Conservation (phyloP, 2,888 invertebrate genomes). For the Emmelina monodactyla region DNA sequence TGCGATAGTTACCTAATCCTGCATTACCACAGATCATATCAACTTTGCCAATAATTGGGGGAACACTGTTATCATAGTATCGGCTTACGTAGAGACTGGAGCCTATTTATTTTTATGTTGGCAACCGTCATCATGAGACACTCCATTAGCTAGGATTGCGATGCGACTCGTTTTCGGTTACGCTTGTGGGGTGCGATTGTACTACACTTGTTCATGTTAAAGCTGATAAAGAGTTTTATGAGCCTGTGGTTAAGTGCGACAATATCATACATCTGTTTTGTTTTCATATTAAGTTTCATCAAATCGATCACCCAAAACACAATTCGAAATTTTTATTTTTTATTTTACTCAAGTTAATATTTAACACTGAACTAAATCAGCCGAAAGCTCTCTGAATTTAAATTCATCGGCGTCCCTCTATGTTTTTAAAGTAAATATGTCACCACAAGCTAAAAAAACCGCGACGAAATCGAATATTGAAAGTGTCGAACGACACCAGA, state of each 20-base stretch:
- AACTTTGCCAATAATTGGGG: conserved; percentile 64
- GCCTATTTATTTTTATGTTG: conserved; percentile 68
- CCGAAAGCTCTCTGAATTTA: too few species aligned
- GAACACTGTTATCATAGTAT: conserved; percentile 67
- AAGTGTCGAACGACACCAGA: conserved; percentile 60
- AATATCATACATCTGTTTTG: neutral
- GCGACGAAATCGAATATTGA: conserved; percentile 60
- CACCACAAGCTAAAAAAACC: too few species aligned
- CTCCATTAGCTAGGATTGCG: conserved; percentile 67
- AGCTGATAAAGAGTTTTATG: conserved; percentile 29
- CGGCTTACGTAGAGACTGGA: conserved; percentile 66
- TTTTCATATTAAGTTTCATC: neutral
- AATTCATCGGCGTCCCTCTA: too few species aligned
- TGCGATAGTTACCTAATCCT: neutral
- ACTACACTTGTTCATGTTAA: conserved; percentile 20
- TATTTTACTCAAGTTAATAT: too few species aligned
- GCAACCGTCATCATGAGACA: conserved; percentile 67
- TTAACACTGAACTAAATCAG: too few species aligned
- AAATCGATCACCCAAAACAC: too few species aligned
- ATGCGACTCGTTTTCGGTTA: conserved; percentile 61
- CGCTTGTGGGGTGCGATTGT: conserved; percentile 56
- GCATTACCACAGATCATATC: conserved; percentile 43
- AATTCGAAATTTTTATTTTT: too few species aligned
- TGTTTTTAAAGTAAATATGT: too few species aligned
- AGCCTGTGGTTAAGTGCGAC: neutral